These are phyloP conservation scores for Alouatta palliata DNA, from an alignment of 2,113 vertebrate genomes.

Conservation along the genomic window DNA sequence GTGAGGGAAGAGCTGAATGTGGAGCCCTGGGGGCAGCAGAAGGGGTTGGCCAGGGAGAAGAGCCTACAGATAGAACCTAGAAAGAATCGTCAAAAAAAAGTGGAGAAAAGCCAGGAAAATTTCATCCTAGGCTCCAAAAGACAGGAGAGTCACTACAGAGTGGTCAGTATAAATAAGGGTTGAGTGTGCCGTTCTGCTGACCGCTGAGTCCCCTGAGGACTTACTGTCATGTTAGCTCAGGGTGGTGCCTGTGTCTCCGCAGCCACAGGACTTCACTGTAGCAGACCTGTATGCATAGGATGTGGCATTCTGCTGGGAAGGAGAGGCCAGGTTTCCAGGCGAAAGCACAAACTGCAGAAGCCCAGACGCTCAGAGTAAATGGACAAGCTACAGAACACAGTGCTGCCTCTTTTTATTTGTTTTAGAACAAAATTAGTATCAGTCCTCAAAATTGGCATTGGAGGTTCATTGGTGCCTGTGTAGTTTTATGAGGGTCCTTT, in stretches of 20 bases:
- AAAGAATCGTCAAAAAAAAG: neutral
- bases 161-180: neutral
- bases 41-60: neutral
- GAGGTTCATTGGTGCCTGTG: neutral
- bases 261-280: neutral
- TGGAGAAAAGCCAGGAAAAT: neutral
- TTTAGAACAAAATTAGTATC: neutral
- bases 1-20: neutral
- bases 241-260: accelerated
- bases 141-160: neutral
- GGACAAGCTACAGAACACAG: accelerated
- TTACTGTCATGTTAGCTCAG: neutral
- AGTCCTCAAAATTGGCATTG: neutral
- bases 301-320: neutral
- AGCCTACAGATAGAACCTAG: neutral
- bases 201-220: neutral
- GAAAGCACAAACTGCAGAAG: neutral
- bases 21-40: neutral
- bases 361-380: neutral
- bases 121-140: neutral
- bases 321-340: neutral
- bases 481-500: neutral
- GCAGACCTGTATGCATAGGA: neutral
- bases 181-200: neutral
- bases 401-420: neutral